Conservation (phyloP, 2,888 invertebrate genomes). For the Odontocolon sp. region DNA sequence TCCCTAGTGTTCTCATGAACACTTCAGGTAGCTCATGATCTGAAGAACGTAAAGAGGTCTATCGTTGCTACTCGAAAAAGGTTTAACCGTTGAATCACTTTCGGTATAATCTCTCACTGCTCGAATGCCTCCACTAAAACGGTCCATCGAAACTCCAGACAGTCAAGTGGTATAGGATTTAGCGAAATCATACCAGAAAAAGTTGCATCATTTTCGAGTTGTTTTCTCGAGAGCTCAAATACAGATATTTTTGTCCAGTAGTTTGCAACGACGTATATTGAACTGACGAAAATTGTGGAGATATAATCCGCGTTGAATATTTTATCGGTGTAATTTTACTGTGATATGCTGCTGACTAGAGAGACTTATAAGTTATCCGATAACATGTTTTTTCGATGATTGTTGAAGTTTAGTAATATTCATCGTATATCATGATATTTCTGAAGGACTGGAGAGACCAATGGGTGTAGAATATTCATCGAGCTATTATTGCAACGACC, state of each 20-base stretch:
- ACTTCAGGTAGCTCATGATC: too few species aligned
- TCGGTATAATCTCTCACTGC: slow-evolving; percentile 23
- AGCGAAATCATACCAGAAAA: slow-evolving; percentile 13
- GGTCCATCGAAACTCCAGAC: slow-evolving; percentile 37
- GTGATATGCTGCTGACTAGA: neutral
- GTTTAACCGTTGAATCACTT: slow-evolving; percentile 36
- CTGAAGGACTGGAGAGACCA: too few species aligned
- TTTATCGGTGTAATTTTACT: slow-evolving; percentile 18
- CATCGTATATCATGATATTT: too few species aligned
- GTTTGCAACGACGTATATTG: too few species aligned
- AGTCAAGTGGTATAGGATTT: slow-evolving; percentile 38
- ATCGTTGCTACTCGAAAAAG: neutral
- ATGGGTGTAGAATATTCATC: too few species aligned
- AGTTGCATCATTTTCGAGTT: slow-evolving; percentile 23
- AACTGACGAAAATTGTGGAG: slow-evolving; percentile 10
- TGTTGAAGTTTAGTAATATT: neutral
- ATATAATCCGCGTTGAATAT: slow-evolving; percentile 38
- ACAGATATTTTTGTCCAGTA: neutral
- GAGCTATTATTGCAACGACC: too few species aligned
- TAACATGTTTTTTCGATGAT: slow-evolving; percentile 7
- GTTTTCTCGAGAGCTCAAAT: neutral
- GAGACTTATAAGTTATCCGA: slow-evolving; percentile 6
- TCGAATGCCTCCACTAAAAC: neutral
- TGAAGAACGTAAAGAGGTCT: neutral
- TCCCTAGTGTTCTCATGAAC: too few species aligned